These are phyloP conservation scores for Petrocephalus microphthalmus DNA, from an alignment of 2,113 vertebrate species.

Conservation along the genomic window DNA sequence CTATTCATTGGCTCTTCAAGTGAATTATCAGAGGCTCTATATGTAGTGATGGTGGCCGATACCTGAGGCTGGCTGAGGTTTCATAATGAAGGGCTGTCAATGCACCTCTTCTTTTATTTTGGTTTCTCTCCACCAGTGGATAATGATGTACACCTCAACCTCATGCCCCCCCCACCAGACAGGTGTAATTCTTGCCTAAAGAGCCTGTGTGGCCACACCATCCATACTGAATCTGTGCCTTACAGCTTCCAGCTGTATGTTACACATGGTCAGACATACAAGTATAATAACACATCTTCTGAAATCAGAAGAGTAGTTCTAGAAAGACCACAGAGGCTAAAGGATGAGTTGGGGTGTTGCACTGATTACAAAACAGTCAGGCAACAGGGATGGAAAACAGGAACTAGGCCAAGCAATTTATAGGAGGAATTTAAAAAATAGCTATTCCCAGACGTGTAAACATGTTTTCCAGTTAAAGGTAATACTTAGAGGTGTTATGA, in stretches of 20 bases:
- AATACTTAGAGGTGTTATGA: background rate
- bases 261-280: background rate
- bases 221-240: background rate
- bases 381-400: background rate
- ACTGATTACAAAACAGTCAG: background rate
- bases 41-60: background rate
- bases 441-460: background rate
- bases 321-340: background rate
- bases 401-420: background rate
- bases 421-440: background rate
- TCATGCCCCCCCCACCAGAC: background rate
- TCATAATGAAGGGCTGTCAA: background rate
- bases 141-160: background rate
- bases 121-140: background rate
- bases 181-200: background rate
- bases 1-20: conserved; percentile 13
- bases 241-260: background rate
- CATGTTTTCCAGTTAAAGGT: background rate
- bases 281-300: background rate
- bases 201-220: background rate
- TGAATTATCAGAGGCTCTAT: conserved; percentile 16
- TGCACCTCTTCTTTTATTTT: background rate
- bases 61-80: conserved; percentile 5
- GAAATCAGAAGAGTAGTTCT: background rate
- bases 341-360: background rate